Percentiles rank a stretch among this genome's conserved stretches.
These are phyloP conservation scores for Ctenochaetus hawaiiensis DNA, from an alignment of 2,797 vertebrate genomes.

Conservation along the genomic window DNA sequence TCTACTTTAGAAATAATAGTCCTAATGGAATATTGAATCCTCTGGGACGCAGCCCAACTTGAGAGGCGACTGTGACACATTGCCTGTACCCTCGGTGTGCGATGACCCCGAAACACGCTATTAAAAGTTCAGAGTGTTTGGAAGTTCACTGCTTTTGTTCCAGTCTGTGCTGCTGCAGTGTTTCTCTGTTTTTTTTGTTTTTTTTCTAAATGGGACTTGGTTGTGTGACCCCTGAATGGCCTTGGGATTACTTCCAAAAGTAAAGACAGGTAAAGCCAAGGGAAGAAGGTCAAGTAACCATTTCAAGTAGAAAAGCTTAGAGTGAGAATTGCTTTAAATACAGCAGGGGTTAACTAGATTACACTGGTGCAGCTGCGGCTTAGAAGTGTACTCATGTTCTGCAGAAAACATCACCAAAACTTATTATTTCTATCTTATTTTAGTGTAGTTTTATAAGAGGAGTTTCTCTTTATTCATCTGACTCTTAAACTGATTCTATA, in stretches of 20 bases:
- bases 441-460: no score
- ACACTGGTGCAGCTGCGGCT: no score
- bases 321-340: not conserved
- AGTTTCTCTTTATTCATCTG: no score
- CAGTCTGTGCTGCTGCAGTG: not conserved
- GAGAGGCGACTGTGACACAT: constrained; percentile 63
- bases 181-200: not conserved
- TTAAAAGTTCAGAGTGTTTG: constrained; percentile 73
- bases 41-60: constrained; percentile 69
- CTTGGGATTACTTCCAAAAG: constrained; percentile 32
- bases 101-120: constrained; percentile 71
- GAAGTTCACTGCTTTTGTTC: constrained; percentile 66
- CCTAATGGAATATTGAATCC: constrained; percentile 82
- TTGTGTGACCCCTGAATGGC: constrained; percentile 32
- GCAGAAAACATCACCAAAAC: no score
- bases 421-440: no score
- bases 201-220: constrained; percentile 31
- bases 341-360: not conserved
- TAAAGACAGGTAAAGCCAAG: constrained; percentile 13
- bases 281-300: constrained; percentile 38
- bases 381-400: no score
- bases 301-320: constrained; percentile 8
- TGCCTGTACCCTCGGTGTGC: constrained; percentile 52
- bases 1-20: constrained; percentile 83
- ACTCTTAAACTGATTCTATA: no score